These are phyloP conservation scores for Drosophila limbata DNA, from an alignment of 2,888 invertebrate species.

Conservation along the genomic window DNA sequence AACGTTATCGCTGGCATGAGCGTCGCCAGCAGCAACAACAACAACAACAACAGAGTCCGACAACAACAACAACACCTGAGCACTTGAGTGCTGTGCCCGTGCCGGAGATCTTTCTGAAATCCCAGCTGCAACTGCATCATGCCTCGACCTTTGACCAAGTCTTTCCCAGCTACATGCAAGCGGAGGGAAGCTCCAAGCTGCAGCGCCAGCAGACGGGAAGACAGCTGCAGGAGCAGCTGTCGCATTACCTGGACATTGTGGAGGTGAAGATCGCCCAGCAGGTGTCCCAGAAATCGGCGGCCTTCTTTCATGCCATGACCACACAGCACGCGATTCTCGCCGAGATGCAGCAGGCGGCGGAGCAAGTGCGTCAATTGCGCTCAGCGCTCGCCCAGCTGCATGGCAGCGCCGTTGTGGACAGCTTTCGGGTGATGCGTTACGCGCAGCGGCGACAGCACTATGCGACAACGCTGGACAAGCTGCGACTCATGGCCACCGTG, in stretches of 20 bases:
- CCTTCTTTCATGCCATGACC: slow-evolving; percentile 99
- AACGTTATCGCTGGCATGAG: slow-evolving; percentile 88
- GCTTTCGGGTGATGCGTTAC: slow-evolving; percentile 91
- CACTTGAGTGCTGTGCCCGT: slow-evolving; percentile 90
- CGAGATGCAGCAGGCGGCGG: slow-evolving; percentile 93
- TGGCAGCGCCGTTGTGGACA: slow-evolving; percentile 91
- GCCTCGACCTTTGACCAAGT: slow-evolving; percentile 93
- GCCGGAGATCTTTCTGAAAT: slow-evolving; percentile 94
- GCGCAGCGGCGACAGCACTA: slow-evolving; percentile 89
- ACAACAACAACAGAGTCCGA: slow-evolving; percentile 49
- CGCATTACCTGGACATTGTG: slow-evolving; percentile 97
- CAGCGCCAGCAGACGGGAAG: slow-evolving; percentile 86
- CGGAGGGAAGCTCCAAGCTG: slow-evolving; percentile 9
- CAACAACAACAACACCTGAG: slow-evolving; percentile 56
- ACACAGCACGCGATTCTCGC: slow-evolving; percentile 99
- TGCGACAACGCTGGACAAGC: slow-evolving; percentile 89
- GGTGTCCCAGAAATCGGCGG: slow-evolving; percentile 95
- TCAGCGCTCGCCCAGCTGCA: slow-evolving; percentile 92
- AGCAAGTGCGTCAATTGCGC: slow-evolving; percentile 90
- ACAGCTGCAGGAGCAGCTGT: slow-evolving; percentile 94
- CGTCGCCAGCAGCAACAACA: slow-evolving; percentile 88
- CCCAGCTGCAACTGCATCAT: slow-evolving; percentile 92
- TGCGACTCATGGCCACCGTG: slow-evolving; percentile 97
- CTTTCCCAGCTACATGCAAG: slow-evolving; percentile 89
- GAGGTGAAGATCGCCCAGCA: slow-evolving; percentile 87